phyloP scores from a whole-genome alignment of 2,113 vertebrate genomes.

The Siphamia tubifer region DNA sequence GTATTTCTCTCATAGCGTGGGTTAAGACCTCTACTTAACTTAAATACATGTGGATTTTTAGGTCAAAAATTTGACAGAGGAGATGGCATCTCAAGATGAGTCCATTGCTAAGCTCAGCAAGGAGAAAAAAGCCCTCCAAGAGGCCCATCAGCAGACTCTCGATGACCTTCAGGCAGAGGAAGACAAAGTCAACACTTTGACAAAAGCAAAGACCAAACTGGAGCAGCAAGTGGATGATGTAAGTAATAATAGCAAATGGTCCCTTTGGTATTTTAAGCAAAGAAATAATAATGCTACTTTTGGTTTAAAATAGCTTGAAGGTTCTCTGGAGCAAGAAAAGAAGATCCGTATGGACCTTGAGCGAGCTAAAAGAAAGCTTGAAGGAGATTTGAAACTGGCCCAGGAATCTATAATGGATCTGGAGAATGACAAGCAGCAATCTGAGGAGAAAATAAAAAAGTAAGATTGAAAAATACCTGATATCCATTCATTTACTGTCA shows the following conservation, averaged over 20 bases:
- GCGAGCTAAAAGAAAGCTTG: constrained; percentile 72
- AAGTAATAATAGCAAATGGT: background rate
- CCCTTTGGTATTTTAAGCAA: no score
- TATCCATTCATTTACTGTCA: background rate
- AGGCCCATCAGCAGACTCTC: constrained; percentile 83
- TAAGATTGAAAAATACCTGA: background rate
- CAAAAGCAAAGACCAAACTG: constrained; percentile 75
- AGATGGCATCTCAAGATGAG: constrained; percentile 82
- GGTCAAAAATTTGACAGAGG: constrained; percentile 77
- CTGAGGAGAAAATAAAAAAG: constrained; percentile 73
- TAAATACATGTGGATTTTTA: constrained; percentile 2
- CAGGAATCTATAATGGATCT: constrained; percentile 73
- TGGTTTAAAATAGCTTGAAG: constrained; percentile 79
- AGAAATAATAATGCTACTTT: background rate
- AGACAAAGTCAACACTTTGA: constrained; percentile 83
- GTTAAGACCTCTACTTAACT: background rate
- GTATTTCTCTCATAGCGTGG: background rate
- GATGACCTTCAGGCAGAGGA: constrained; percentile 87
- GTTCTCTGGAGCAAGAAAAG: constrained; percentile 87
- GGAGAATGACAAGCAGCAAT: constrained; percentile 75
- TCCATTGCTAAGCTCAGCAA: constrained; percentile 82
- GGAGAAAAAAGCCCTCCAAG: constrained; percentile 87
- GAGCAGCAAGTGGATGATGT: constrained; percentile 79
- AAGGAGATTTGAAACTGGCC: constrained; percentile 71
- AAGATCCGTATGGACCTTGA: constrained; percentile 86